A percentile compares a stretch with the other conserved stretches of the same genome.
Evolutionary conservation across 2,888 invertebrate species (phyloP).

Genomic region (Herminia tarsipennalis): DNA sequence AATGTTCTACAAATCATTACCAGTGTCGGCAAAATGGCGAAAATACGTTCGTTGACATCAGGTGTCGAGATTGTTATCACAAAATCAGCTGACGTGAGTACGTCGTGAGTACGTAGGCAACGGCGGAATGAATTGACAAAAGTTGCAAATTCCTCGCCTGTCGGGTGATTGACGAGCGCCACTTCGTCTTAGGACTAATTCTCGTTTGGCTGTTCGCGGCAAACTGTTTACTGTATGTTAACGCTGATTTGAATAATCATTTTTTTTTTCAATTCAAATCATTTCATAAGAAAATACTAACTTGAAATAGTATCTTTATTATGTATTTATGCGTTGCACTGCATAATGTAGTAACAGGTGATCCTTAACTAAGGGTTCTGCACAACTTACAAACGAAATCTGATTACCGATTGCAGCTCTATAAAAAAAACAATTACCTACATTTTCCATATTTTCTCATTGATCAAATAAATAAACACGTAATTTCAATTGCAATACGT

Average conservation of each 20-base stretch:
- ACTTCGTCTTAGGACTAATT: slow-evolving; percentile 45
- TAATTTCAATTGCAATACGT: not conserved
- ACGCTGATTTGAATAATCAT: not conserved
- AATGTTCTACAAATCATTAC: slow-evolving; percentile 6
- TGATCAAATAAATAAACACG: too few relatives aligned
- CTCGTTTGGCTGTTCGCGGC: not conserved
- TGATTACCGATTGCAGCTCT: too few relatives aligned
- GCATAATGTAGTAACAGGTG: too few relatives aligned
- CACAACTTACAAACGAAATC: too few relatives aligned
- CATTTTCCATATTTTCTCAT: too few relatives aligned
- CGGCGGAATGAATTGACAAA: slow-evolving; percentile 17
- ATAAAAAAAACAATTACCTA: too few relatives aligned
- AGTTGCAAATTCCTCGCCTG: slow-evolving; percentile 37
- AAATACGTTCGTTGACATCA: slow-evolving; percentile 1
- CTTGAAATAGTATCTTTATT: too few relatives aligned
- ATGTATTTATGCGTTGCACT: too few relatives aligned
- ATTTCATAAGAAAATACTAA: too few relatives aligned
- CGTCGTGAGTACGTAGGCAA: not conserved
- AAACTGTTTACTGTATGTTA: not conserved
- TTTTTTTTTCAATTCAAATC: not conserved
- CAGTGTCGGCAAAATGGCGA: not conserved
- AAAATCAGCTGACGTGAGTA: slow-evolving; percentile 10
- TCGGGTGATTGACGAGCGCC: slow-evolving; percentile 52
- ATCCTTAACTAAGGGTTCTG: too few relatives aligned
- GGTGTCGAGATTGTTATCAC: slow-evolving; percentile 3